A percentile compares a stretch with the other conserved stretches of the same genome.
Conservation (phyloP, 2,888 invertebrate species). For the Nomada ruficornis region DNA sequence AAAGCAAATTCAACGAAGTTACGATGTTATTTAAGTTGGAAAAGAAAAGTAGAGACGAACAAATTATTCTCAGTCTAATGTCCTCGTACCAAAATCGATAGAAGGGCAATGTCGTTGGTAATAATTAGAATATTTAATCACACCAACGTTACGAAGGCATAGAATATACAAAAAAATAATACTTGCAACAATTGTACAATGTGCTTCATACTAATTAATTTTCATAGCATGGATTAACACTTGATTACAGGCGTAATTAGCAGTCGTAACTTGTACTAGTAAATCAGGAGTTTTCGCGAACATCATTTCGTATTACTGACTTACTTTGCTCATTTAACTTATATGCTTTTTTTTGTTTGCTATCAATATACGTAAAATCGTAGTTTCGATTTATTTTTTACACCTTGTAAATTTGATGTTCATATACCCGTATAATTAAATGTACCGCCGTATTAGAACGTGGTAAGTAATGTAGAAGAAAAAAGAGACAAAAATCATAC, state of each 20-base stretch:
- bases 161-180: background rate
- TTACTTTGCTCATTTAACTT: conserved; percentile 28
- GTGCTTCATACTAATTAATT: conserved; percentile 64
- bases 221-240: conserved; percentile 38
- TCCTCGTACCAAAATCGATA: no score
- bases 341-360: background rate
- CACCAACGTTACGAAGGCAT: no score
- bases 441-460: conserved; percentile 27
- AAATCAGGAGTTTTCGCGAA: conserved; percentile 60
- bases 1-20: conserved; percentile 42
- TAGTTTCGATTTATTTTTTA: conserved; percentile 18
- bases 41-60: background rate
- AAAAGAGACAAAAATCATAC: background rate
- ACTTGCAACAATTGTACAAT: conserved; percentile 16
- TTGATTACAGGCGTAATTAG: conserved; percentile 50
- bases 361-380: conserved; percentile 34
- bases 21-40: background rate
- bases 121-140: no score
- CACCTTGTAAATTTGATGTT: conserved; percentile 42
- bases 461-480: conserved; percentile 12
- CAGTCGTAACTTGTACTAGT: conserved; percentile 54
- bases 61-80: no score
- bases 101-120: background rate
- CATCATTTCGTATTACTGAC: conserved; percentile 41
- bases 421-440: conserved; percentile 51